Evolutionary conservation across 1,140 invertebrate species (phyloP), one percentile per base, ranked within the genome.

Genomic region (Caenorhabditis latens): DNA sequence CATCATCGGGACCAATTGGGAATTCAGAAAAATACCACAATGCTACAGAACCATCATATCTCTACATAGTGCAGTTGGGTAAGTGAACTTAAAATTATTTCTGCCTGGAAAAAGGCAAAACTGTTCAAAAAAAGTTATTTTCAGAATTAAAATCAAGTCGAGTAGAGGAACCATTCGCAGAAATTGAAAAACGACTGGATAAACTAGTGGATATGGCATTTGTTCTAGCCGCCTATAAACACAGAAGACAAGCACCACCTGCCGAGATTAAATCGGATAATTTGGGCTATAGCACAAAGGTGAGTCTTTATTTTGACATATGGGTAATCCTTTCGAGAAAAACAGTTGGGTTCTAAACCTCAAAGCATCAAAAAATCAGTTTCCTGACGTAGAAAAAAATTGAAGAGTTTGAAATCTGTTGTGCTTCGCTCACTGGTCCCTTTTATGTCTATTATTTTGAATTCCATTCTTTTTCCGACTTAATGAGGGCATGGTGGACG

Each of bases 111-210:
- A 40, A 42, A 8, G 16, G 63, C 4, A 67, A 40, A 13, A 42
- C n/a, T n/a, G n/a, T n/a, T n/a, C 43, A 71, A 71, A 71, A 13
- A n/a, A 8, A 71, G 6, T 61, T 61, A 1, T 53, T 71, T 79
- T 79, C 40, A 79, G 71, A 79, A 53, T 14, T 79, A 32, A 79
- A 79, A 79, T 50, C 71, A 50, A 79, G 46, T n/a, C 43, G 71
- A 50, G 46, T 79, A 4, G 71, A 79, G 4, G 71, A 79, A 50
- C 14, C 71, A 32, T 79, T 50, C 46, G 5, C 3, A 24, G 71
- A 79, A 53, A 24, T 79, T 5, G 71, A 79, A 24, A 50, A 53
- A 9, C 32, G 71, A 24, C 46, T 79, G 14, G 40, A 79, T 42
- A 48, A 79, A 79, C 46, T 79, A 4, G 46, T 79, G 14, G 71